A percentile compares a stretch with the other conserved stretches of the same genome.
Conservation (phyloP, 2,797 vertebrate species). For the Gymnocypris eckloni region DNA sequence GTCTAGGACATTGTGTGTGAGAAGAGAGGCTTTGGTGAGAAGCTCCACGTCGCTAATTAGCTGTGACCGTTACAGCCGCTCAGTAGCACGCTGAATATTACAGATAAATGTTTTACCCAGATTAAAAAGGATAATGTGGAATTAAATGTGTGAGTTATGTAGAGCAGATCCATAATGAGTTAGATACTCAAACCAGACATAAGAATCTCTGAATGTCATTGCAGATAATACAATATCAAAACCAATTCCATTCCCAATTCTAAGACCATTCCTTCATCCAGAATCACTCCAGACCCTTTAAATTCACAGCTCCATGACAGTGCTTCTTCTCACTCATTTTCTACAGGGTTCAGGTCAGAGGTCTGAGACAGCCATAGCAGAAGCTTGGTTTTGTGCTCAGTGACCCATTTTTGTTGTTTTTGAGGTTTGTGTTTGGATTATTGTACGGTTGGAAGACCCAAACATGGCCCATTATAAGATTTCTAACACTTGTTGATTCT, state of each 20-base stretch:
- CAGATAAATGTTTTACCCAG: slow-evolving; percentile 10
- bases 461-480: no score
- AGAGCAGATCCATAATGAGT: background rate
- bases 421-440: no score
- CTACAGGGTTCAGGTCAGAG: no score
- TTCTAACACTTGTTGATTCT: no score
- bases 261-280: no score
- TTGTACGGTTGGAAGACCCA: no score
- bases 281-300: no score
- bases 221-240: background rate
- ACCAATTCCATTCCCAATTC: background rate
- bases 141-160: background rate
- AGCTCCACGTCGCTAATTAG: slow-evolving; percentile 17
- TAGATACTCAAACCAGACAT: background rate
- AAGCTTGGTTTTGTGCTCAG: no score
- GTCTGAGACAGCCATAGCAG: no score
- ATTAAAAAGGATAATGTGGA: slow-evolving; percentile 22
- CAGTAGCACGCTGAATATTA: slow-evolving; percentile 25
- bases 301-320: no score
- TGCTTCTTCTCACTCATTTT: no score
- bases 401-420: no score
- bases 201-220: background rate
- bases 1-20: slow-evolving; percentile 34
- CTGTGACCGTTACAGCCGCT: slow-evolving; percentile 28
- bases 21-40: slow-evolving; percentile 31